Base-by-base conservation (phyloP, 2,888 invertebrate genomes). In the Chymomyza procnemis region DNA sequence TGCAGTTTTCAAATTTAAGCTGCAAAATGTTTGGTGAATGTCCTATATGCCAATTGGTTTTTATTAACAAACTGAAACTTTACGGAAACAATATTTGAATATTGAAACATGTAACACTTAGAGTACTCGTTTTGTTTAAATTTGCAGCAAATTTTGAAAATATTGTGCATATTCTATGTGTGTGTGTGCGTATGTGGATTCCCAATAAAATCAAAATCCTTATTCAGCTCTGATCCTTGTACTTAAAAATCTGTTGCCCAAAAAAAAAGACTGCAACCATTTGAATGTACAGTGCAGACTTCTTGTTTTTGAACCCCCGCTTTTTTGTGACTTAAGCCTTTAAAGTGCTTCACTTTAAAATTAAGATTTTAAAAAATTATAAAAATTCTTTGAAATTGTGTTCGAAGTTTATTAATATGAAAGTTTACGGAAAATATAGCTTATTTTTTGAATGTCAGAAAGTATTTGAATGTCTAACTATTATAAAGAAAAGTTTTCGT, bases 1-100 rank as follows among this genome's bases (percentile, higher is more conserved):
- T 72, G 68, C 72, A 61, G 63, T 66, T 47, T 60, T 67, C 52
- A 69, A 71, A 55, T 74, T 72, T 66, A 70, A 61, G 52, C 58
- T 30, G 19, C 57, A 48, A 47, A 57, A 78, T 61, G 81, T 84
- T 89, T 89, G 89, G 89, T 89, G 89, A 89, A 89, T 89, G 89
- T 89, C 89, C 86, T 87, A 84, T 83, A 88, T 89, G 89, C 88
- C 89, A 88, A 89, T 89, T 88, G 88, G 87, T 86, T 76, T n/a
- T 67, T 21, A 65, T 71, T 61, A 64, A 69, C 50, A 21, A 52
- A 48, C 9, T 19, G n/a, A 52, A 26, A 26, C 50, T 19, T 19
- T 55, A 26, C 26, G n/a, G 21, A 8, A 30, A 56, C 26, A 14
- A 26, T 30, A 14, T 22, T 56, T 14, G 9, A 26, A 26, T 26